These are phyloP conservation scores for Hafferia zeledoni DNA, from an alignment of 2,797 vertebrate genomes.

Conservation along the genomic window DNA sequence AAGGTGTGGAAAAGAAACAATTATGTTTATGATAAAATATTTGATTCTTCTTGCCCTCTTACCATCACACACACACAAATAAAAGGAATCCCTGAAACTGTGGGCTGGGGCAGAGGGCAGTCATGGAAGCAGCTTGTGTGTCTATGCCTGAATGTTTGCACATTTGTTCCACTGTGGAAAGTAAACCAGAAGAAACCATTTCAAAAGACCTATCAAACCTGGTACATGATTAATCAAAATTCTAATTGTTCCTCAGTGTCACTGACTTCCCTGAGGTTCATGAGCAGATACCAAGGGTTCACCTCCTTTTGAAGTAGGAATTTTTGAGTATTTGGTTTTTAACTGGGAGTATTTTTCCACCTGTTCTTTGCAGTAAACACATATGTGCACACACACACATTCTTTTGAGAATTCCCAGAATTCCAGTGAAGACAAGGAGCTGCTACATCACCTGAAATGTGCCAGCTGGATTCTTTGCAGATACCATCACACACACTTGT, in stretches of 20 bases:
- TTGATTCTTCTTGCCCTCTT: neutral
- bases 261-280: neutral
- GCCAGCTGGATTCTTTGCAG: neutral
- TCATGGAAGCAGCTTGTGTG: neutral
- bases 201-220: neutral
- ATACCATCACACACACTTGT: neutral
- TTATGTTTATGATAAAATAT: neutral
- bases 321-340: neutral
- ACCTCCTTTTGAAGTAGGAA: neutral
- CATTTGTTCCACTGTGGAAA: neutral
- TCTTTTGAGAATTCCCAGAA: neutral
- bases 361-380: neutral
- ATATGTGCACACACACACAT: accelerated
- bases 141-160: neutral
- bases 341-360: neutral
- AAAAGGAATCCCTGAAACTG: neutral
- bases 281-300: neutral
- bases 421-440: neutral
- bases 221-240: neutral
- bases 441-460: neutral
- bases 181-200: neutral
- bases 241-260: neutral
- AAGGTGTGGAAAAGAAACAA: neutral
- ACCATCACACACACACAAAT: too few species aligned
- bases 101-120: neutral